Percentiles rank a stretch among this genome's conserved stretches.
phyloP scores from a whole-genome alignment of 1,140 invertebrate genomes.

The Drosophila saltans region DNA sequence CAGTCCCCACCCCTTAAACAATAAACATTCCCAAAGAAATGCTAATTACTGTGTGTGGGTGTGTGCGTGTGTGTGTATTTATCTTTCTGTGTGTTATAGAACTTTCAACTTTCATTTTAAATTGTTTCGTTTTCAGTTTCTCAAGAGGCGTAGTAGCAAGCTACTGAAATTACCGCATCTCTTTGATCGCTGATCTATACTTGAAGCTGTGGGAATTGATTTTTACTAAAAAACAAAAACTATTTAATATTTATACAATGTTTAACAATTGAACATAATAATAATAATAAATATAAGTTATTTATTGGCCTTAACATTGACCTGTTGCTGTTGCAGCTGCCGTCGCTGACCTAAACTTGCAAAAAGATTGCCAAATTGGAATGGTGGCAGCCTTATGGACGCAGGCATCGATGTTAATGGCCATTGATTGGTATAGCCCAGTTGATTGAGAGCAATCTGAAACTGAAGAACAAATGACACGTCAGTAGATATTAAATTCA shows the following conservation, averaged over 20 bases:
- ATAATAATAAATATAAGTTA: background rate
- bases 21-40: conserved; percentile 51
- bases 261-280: background rate
- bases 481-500: no score
- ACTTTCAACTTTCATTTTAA: conserved; percentile 10
- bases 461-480: background rate
- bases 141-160: conserved; percentile 60
- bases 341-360: conserved; percentile 5
- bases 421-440: conserved; percentile 1
- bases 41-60: conserved; percentile 17
- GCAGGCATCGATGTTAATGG: conserved; percentile 2
- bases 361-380: conserved; percentile 11
- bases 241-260: conserved; percentile 9
- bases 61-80: background rate
- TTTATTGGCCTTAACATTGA: background rate
- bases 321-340: background rate
- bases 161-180: conserved; percentile 56
- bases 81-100: no score
- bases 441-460: conserved; percentile 9
- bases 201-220: background rate
- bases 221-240: background rate
- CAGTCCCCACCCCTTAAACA: background rate
- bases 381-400: conserved; percentile 1
- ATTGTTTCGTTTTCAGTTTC: conserved; percentile 51
- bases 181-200: conserved; percentile 52